phyloP scores from a whole-genome alignment of 2,888 invertebrate species.

The Acronicta alni region DNA sequence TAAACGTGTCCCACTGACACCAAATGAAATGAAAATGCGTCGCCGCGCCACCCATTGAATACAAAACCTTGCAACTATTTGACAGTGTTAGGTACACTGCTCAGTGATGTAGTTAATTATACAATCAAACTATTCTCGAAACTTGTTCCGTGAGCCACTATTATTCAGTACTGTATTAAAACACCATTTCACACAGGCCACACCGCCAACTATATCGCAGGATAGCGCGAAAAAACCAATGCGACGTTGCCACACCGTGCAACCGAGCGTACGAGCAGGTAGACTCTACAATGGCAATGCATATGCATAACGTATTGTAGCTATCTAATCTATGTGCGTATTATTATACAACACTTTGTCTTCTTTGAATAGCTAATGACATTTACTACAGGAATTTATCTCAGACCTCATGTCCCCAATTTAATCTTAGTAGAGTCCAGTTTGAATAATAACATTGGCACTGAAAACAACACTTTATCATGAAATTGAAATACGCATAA shows the following conservation, averaged over 20 bases:
- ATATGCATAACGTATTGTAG: conserved; percentile 68
- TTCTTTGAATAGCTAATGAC: conserved; percentile 71
- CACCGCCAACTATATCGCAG: conserved; percentile 73
- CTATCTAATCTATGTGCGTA: conserved; percentile 68
- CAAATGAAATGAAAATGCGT: conserved; percentile 79
- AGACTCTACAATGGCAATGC: conserved; percentile 81
- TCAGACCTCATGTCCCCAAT: conserved; percentile 81
- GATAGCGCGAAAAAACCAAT: conserved; percentile 83
- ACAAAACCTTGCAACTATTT: conserved; percentile 67
- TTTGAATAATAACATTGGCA: conserved; percentile 61
- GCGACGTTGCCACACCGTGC: conserved; percentile 88
- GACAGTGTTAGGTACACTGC: conserved; percentile 59
- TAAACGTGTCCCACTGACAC: conserved; percentile 83
- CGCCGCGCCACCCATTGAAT: conserved; percentile 67
- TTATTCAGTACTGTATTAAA: conserved; percentile 69
- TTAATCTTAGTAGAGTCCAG: conserved; percentile 73
- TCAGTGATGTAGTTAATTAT: conserved; percentile 71
- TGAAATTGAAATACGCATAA: conserved; percentile 1
- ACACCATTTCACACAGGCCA: conserved; percentile 72
- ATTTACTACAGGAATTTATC: conserved; percentile 51
- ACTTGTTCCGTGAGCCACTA: conserved; percentile 69
- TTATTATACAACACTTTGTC: conserved; percentile 83
- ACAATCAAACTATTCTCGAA: conserved; percentile 72
- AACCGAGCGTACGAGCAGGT: conserved; percentile 82
- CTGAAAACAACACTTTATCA: conserved; percentile 38